A percentile compares a stretch with the other conserved stretches of the same genome.
phyloP scores from a whole-genome alignment of 1,140 invertebrate species.

The Probaryconus sp. region DNA sequence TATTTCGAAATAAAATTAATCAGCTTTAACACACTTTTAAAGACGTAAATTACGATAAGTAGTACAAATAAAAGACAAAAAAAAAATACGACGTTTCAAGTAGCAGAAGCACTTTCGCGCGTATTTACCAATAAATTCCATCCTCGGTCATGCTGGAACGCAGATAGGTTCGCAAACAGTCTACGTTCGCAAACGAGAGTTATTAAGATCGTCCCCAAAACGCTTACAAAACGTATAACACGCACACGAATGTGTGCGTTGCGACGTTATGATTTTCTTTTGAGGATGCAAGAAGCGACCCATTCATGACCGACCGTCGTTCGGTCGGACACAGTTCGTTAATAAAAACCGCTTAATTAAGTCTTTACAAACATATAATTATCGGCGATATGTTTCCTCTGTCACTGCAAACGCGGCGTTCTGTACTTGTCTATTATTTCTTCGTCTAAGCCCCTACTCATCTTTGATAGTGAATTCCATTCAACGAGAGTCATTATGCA shows the following conservation, averaged over 20 bases:
- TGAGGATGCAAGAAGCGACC: background rate
- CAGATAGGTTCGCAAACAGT: slow-evolving; percentile 56
- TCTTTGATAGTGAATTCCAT: slow-evolving; percentile 17
- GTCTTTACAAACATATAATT: slow-evolving; percentile 17
- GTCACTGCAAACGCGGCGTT: slow-evolving; percentile 5
- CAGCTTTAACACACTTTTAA: no score
- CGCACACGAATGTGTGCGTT: slow-evolving; percentile 17
- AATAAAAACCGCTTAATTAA: slow-evolving; percentile 30
- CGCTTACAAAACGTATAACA: slow-evolving; percentile 54
- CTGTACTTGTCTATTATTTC: slow-evolving; percentile 34
- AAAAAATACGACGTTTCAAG: slow-evolving; percentile 29
- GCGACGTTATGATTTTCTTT: slow-evolving; percentile 18
- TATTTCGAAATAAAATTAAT: background rate
- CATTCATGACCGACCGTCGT: background rate
- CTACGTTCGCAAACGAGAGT: slow-evolving; percentile 27
- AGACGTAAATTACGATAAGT: no score
- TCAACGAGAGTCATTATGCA: slow-evolving; percentile 30
- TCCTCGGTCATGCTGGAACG: slow-evolving; percentile 28
- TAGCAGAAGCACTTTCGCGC: slow-evolving; percentile 13
- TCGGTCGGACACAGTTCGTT: background rate
- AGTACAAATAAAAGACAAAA: slow-evolving; percentile 25
- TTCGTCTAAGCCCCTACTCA: slow-evolving; percentile 6
- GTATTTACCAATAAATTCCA: slow-evolving; percentile 55
- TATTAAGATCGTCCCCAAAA: slow-evolving; percentile 48
- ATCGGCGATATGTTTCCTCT: background rate